A percentile compares a stretch with the other conserved stretches of the same genome.
Conservation (phyloP, 2,113 vertebrate species). For the Aegypius monachus region DNA sequence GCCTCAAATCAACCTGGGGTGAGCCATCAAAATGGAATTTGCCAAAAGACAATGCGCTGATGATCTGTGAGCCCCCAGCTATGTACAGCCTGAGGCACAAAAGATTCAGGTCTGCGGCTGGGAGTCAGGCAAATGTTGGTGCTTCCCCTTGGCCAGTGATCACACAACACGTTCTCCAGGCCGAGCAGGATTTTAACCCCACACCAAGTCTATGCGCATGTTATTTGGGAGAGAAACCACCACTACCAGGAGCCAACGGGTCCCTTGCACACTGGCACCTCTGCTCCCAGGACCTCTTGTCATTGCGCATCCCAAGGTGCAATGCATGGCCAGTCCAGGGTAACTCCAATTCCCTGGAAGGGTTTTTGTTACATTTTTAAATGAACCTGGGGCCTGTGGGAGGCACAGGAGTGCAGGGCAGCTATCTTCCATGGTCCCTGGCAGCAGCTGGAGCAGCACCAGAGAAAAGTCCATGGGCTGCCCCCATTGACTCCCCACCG, state of each 20-base stretch:
- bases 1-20: not conserved
- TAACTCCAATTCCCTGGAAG: not conserved
- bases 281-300: not conserved
- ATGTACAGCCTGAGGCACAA: accelerated
- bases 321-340: not conserved
- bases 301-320: accelerated
- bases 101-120: not conserved
- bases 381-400: accelerated
- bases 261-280: not conserved
- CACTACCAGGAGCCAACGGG: not conserved
- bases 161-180: not conserved
- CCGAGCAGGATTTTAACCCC: not conserved
- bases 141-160: not conserved
- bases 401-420: not conserved
- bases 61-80: not conserved
- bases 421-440: not conserved
- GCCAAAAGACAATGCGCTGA: not conserved
- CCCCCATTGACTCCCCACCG: not conserved
- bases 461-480: accelerated
- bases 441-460: not conserved
- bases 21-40: conserved; percentile 22
- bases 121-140: not conserved
- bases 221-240: not conserved
- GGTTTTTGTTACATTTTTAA: not conserved
- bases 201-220: accelerated